phyloP scores from a whole-genome alignment of 2,888 invertebrate genomes.

The Lepidocyrtinus sp. region DNA sequence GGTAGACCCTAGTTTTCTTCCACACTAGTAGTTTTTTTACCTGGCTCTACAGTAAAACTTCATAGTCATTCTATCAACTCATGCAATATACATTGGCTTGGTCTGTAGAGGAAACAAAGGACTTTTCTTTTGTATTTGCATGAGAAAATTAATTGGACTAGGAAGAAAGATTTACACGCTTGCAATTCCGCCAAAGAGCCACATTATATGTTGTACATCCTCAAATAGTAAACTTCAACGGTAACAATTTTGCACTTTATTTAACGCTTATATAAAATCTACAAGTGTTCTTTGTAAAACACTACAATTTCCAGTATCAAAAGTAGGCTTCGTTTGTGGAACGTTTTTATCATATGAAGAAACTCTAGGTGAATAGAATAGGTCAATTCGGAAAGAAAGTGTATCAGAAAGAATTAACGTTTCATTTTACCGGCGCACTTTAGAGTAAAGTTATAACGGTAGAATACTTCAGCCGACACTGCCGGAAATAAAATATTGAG shows the following conservation, averaged over 20 bases:
- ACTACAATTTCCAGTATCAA: background rate
- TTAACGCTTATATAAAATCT: conserved; percentile 33
- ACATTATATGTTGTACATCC: background rate
- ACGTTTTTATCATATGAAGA: too few relatives aligned
- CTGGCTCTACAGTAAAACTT: conserved; percentile 17
- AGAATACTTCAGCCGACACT: background rate
- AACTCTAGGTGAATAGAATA: background rate
- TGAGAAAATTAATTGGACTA: conserved; percentile 42
- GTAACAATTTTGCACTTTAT: background rate
- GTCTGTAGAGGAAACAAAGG: conserved; percentile 13
- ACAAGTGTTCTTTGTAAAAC: conserved; percentile 56
- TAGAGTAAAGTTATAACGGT: background rate
- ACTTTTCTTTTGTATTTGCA: conserved; percentile 24
- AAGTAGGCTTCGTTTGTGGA: background rate
- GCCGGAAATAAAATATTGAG: conserved; percentile 20
- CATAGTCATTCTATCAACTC: background rate
- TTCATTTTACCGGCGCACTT: background rate
- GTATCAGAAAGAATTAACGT: background rate
- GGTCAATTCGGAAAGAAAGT: background rate
- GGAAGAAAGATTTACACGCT: conserved; percentile 37
- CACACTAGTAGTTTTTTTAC: background rate
- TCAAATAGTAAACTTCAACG: background rate
- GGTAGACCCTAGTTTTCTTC: conserved; percentile 13
- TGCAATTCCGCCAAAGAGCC: background rate
- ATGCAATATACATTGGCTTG: too few relatives aligned